Evolutionary conservation across 2,113 vertebrate genomes (phyloP), one percentile per base, ranked within the genome.

Genomic region (Triplophysa dalaica): DNA sequence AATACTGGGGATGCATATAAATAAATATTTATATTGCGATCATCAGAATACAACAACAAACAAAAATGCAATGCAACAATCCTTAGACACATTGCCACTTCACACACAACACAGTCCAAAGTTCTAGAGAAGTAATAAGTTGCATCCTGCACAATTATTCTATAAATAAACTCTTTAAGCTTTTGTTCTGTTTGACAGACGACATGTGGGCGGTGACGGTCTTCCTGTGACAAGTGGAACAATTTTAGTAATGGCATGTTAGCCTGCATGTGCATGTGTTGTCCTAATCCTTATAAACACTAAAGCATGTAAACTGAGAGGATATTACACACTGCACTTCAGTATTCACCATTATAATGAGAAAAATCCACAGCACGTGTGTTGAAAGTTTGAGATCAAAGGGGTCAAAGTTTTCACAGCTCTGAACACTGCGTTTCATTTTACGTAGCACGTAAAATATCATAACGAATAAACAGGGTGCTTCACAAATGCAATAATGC

Each of bases 181-280:
- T 61, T 66, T 68, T 60, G 67, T 77, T 76, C 41, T 68, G 33
- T 78, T 74, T 79, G 81, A 74, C 77, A 78, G 70, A 73, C 61
- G 70, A 78, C 68, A 82, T 64, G 76, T 78, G 75, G 75, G 82
- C 56, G 64, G 70, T 52, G 56, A 85, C 70, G 66, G 67, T 41
- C 70, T 73, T 70, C 43, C 45, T 50, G 78, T 77, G 73, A 48
- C 78, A 76, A 58, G 67, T 54, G 50, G 60, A 74, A 61, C 48
- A 45, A 68, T 76, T 65, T 26, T 70, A 80, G 75, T 62, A 72
- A 60, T 72, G 73, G 41, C 61, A 67, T 76, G 75, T 60, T 24
- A 52, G 50, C 1, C 48, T 56, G 38, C 69, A 75, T 56, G 81
- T 83, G 77, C 70, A 60, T 76, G 72, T 76, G 58, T 67, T 24